A percentile compares a stretch with the other conserved stretches of the same genome.
These are phyloP conservation scores for Tuberolachnus salignus DNA, from an alignment of 2,888 invertebrate species.

Conservation along the genomic window DNA sequence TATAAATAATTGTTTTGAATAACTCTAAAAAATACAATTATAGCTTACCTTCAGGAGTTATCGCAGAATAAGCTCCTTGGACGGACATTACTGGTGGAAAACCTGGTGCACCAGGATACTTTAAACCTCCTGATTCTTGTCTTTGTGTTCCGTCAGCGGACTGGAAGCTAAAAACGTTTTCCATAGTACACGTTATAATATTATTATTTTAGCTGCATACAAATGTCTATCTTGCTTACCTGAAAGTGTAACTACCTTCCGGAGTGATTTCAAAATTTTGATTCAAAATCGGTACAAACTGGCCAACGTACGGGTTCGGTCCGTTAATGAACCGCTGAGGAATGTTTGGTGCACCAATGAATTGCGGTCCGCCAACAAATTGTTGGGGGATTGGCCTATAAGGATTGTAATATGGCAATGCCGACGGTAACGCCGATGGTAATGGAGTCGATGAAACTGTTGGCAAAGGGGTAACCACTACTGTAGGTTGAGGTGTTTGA, in stretches of 20 bases:
- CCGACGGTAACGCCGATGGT: background rate
- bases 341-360: background rate
- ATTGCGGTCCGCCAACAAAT: conserved; percentile 26
- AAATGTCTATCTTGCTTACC: conserved; percentile 58
- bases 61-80: conserved; percentile 68
- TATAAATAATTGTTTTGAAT: too few relatives aligned
- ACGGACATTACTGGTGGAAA: conserved; percentile 63
- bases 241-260: conserved; percentile 61
- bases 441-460: conserved; percentile 21
- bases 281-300: conserved; percentile 61
- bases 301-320: conserved; percentile 58
- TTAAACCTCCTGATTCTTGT: conserved; percentile 57
- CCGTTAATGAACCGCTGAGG: conserved; percentile 29
- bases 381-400: conserved; percentile 46
- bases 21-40: too few relatives aligned
- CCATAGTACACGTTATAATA: background rate
- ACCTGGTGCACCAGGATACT: conserved; percentile 66
- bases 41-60: conserved; percentile 66
- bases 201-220: background rate
- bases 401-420: conserved; percentile 20
- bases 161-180: conserved; percentile 60
- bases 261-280: conserved; percentile 61
- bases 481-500: conserved; percentile 32
- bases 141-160: conserved; percentile 61
- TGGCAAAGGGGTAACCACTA: background rate